Conservation (phyloP, 2,113 vertebrate genomes). For the Regulus satrapa region DNA sequence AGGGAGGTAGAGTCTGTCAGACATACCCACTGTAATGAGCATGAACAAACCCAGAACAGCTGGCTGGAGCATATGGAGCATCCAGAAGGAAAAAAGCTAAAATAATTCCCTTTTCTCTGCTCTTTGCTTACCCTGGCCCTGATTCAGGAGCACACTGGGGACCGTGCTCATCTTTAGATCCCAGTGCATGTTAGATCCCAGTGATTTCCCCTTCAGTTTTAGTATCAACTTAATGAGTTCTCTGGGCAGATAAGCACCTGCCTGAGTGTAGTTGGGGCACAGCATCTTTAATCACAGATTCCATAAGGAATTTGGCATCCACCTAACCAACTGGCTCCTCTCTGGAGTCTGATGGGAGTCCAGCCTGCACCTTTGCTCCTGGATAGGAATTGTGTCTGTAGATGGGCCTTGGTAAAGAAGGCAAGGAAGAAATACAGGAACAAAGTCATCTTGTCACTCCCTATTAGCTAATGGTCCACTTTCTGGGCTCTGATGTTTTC, state of each 20-base stretch:
- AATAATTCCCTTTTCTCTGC: conserved; percentile 60
- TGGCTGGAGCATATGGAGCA: conserved; percentile 54
- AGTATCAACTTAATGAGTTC: not conserved
- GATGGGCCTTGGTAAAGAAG: not conserved
- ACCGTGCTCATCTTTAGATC: not conserved
- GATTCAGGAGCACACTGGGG: not conserved
- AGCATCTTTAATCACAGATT: not conserved
- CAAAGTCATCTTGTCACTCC: not conserved
- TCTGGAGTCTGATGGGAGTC: not conserved
- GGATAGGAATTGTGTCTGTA: not conserved
- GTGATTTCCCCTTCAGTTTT: not conserved
- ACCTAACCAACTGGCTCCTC: not conserved
- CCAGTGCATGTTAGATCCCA: not conserved
- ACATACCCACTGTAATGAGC: conserved; percentile 1
- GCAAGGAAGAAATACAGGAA: not conserved
- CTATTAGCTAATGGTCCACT: not conserved
- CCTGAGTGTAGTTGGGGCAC: not conserved
- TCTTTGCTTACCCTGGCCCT: conserved; percentile 47
- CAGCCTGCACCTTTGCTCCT: not conserved
- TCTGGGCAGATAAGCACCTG: not conserved
- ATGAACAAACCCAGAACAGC: conserved; percentile 48
- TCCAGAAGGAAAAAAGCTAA: conserved; percentile 59
- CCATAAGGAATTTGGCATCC: not conserved
- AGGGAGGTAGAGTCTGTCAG: conserved; percentile 43
- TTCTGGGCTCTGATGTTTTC: not conserved